phyloP scores from a whole-genome alignment of 1,140 invertebrate genomes.

The Coptotermes formosanus region DNA sequence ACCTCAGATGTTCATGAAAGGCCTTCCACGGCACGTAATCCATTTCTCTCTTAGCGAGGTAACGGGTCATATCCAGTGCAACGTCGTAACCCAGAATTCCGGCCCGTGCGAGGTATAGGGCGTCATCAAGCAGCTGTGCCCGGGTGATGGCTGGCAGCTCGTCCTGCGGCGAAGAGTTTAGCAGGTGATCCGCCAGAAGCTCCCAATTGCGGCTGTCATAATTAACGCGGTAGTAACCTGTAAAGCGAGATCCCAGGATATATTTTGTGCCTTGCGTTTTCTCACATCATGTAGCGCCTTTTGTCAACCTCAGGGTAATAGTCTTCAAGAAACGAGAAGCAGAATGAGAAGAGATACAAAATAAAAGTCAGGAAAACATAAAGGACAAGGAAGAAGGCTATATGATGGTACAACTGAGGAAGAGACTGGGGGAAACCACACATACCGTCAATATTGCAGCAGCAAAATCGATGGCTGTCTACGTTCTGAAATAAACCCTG shows the following conservation, averaged over 20 bases:
- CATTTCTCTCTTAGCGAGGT: constrained; percentile 50
- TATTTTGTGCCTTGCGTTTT: background rate
- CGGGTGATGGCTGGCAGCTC: constrained; percentile 52
- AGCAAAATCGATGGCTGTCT: no score
- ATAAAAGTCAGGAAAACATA: no score
- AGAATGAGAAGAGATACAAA: no score
- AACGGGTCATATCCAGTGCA: constrained; percentile 51
- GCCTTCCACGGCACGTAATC: constrained; percentile 59
- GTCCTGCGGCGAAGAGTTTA: constrained; percentile 38
- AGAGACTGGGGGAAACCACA: no score
- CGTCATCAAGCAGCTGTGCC: constrained; percentile 62
- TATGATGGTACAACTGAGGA: no score
- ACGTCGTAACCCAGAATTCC: constrained; percentile 48
- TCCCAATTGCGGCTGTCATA: constrained; percentile 56
- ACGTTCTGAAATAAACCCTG: no score
- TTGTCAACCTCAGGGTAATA: no score
- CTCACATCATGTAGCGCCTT: no score
- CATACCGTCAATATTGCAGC: no score
- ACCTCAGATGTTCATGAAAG: constrained; percentile 43
- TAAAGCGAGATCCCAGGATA: constrained; percentile 27
- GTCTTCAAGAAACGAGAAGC: no score
- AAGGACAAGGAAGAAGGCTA: no score
- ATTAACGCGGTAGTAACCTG: constrained; percentile 57
- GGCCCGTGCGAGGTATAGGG: constrained; percentile 54
- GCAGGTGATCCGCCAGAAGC: constrained; percentile 46